Percentiles rank a stretch among this genome's conserved stretches.
These are phyloP conservation scores for Sorex maritimensis DNA, from an alignment of 2,797 vertebrate genomes.

Conservation along the genomic window DNA sequence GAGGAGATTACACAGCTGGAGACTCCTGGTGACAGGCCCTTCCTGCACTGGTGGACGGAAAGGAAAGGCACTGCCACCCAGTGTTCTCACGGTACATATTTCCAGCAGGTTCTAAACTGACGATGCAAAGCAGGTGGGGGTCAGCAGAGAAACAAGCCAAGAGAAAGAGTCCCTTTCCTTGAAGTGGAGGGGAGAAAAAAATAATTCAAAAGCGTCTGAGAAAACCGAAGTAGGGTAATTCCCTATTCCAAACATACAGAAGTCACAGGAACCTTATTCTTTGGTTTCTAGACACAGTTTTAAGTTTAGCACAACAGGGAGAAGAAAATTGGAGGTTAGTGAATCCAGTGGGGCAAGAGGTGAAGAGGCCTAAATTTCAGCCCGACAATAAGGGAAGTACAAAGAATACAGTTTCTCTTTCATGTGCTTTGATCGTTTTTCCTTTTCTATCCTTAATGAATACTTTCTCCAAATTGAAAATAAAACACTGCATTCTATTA, in stretches of 20 bases:
- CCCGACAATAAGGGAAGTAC: conserved; percentile 81
- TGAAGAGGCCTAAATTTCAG: conserved; percentile 83
- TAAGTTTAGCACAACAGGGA: conserved; percentile 76
- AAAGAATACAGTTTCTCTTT: conserved; percentile 83
- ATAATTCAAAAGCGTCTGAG: conserved; percentile 75
- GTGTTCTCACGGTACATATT: background rate
- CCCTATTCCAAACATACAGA: conserved; percentile 75
- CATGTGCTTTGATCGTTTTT: conserved; percentile 84
- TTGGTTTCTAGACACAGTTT: conserved; percentile 76
- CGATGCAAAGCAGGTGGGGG: background rate
- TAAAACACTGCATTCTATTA: conserved; percentile 76
- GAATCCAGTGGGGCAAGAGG: conserved; percentile 79
- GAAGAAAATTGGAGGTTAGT: conserved; percentile 77
- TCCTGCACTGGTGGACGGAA: background rate
- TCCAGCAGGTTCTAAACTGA: conserved; percentile 18
- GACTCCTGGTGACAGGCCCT: background rate
- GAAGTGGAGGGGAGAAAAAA: conserved; percentile 12
- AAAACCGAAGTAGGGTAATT: conserved; percentile 60
- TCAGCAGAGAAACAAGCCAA: background rate
- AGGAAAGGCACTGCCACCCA: conserved; percentile 29
- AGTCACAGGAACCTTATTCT: conserved; percentile 73
- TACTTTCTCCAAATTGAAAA: conserved; percentile 82
- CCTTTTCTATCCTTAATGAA: conserved; percentile 81
- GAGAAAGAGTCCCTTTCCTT: conserved; percentile 17
- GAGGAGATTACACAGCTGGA: background rate